These are phyloP conservation scores for Drosophila asahinai DNA, from an alignment of 1,140 invertebrate genomes.

Conservation along the genomic window DNA sequence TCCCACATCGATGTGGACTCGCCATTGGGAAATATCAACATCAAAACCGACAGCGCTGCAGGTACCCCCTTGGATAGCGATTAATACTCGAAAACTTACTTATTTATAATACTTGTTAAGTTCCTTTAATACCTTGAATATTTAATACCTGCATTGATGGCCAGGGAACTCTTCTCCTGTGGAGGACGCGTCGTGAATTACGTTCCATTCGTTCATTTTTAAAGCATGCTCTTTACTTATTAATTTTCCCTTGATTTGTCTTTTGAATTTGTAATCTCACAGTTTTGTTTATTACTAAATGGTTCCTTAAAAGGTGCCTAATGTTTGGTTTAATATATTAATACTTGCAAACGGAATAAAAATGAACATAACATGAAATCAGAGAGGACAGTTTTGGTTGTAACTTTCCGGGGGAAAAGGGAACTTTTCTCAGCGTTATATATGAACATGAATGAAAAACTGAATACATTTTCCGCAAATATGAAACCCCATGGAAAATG, in stretches of 20 bases:
- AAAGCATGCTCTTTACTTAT: not conserved
- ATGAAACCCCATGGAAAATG: not conserved
- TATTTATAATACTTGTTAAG: constrained; percentile 5
- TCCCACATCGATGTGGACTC: not conserved
- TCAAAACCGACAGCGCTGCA: not conserved
- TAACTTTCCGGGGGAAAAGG: too few species aligned
- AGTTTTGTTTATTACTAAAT: not conserved
- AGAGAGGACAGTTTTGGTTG: too few species aligned
- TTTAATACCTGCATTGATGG: not conserved
- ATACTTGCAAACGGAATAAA: constrained; percentile 16
- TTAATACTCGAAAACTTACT: not conserved
- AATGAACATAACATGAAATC: constrained; percentile 7
- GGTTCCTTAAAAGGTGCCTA: not conserved
- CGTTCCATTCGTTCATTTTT: not conserved
- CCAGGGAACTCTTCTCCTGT: constrained; percentile 2
- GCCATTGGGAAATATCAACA: not conserved
- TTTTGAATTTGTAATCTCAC: constrained; percentile 3
- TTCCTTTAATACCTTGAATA: not conserved
- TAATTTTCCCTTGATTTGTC: not conserved
- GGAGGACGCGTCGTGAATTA: not conserved
- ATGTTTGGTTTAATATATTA: constrained; percentile 3
- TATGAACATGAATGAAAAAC: not conserved
- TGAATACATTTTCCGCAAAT: constrained; percentile 1
- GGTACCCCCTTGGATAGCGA: constrained; percentile 6
- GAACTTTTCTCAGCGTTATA: not conserved